Evolutionary conservation across 2,113 vertebrate species (phyloP), one percentile per base, ranked within the genome.

Genomic region (Bettongia penicillata): DNA sequence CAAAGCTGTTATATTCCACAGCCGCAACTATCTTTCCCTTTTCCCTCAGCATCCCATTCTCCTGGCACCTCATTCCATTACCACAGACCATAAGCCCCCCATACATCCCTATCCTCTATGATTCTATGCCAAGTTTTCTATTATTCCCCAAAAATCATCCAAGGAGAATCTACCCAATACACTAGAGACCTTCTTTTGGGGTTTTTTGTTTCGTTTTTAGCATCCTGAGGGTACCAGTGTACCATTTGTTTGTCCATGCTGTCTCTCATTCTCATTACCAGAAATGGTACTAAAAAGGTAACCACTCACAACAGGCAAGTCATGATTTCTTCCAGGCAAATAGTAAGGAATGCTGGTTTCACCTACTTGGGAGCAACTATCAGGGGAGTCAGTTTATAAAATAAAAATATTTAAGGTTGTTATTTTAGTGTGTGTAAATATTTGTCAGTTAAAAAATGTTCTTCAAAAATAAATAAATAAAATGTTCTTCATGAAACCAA

Each of bases 331-430:
- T 51, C 8, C 90, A 91, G 61, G 49, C 55, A 19, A 57, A 26
- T 19, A 16, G 22, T 31, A 51, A 51, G 68, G 68, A 95, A 93
- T 84, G 23, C 53, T 92, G 50, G 26, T 84, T 53, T 57, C 52
- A 96, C 94, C 12, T 50, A 95, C 91, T 91, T 47, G 92, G 84
- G 51, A 24, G 4, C 89, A 97, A 23, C 9, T 89, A 47, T 91
- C 48, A 96, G 68, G 93, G 94, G 50, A 93, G 94, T 52, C 43
- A 24, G 37, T 77, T 94, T 26, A 0, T 51, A 94, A 97, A 91
- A 93, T 90, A 94, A 84, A 91, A 91, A 97, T 61, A 51, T 94
- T 24, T 94, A n/a, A 43, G 5, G 26, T 47, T 90, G 61, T 89
- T 90, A 93, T 90, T 52, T 90, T 23, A 26, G 31, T 37, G 16